Conservation (phyloP, 2,888 invertebrate genomes). For the Zygothrica quintamaculata region DNA sequence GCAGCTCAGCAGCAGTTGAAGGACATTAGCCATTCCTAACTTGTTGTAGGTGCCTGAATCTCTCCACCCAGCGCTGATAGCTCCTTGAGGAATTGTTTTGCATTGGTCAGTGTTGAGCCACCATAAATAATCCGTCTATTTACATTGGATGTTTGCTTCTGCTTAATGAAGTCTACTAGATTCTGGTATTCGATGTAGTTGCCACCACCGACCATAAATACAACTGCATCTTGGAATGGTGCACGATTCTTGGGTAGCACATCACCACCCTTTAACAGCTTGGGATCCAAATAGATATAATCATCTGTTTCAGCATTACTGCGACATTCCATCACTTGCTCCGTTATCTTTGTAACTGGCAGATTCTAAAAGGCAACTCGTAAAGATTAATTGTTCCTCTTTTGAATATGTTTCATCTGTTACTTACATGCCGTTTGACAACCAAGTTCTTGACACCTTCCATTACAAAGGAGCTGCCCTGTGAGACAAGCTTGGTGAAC, state of each 20-base stretch:
- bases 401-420: background rate
- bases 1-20: conserved; percentile 64
- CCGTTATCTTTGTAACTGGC: conserved; percentile 96
- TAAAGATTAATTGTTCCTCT: background rate
- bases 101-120: conserved; percentile 96
- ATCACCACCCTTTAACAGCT: conserved; percentile 91
- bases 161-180: conserved; percentile 96
- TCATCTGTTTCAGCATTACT: conserved; percentile 92
- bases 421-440: conserved; percentile 96
- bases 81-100: conserved; percentile 97
- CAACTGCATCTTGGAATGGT: conserved; percentile 94
- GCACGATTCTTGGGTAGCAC: conserved; percentile 87
- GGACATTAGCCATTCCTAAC: conserved; percentile 74
- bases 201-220: conserved; percentile 96
- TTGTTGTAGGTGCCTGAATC: conserved; percentile 84
- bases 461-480: conserved; percentile 99
- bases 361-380: conserved; percentile 88
- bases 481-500: conserved; percentile 98
- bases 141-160: conserved; percentile 89
- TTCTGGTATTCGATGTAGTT: conserved; percentile 99
- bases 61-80: conserved; percentile 92
- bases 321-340: conserved; percentile 93
- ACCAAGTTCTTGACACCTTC: conserved; percentile 99
- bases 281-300: conserved; percentile 97
- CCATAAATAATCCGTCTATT: conserved; percentile 96